Evolutionary conservation across 2,113 vertebrate genomes (phyloP).

Genomic region (Anser cygnoides): DNA sequence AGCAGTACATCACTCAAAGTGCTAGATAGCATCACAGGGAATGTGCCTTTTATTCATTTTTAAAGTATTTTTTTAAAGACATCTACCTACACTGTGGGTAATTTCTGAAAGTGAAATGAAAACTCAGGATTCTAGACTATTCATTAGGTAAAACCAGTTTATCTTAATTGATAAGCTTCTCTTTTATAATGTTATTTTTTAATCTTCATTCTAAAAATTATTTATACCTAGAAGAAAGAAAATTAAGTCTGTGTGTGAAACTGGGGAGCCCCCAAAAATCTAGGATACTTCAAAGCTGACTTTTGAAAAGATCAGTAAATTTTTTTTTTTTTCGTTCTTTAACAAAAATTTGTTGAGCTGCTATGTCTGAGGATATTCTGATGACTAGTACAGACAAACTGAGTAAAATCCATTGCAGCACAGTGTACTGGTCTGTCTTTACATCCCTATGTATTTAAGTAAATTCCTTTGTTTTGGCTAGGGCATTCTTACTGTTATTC

Average conservation of each 20-base stretch:
- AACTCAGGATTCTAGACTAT: background rate
- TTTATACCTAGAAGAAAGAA: background rate
- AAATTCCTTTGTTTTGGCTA: background rate
- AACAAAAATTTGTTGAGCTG: background rate
- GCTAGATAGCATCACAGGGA: background rate
- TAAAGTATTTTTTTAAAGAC: background rate
- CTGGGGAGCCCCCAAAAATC: background rate
- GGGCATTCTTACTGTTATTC: background rate
- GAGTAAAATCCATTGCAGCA: background rate
- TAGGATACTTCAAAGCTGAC: background rate
- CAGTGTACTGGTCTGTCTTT: background rate
- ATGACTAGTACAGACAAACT: background rate
- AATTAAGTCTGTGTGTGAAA: background rate
- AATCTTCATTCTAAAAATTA: background rate
- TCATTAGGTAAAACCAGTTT: background rate
- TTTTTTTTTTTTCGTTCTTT: background rate
- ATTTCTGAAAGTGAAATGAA: background rate
- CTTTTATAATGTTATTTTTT: background rate
- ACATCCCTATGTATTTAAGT: background rate
- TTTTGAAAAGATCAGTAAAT: background rate
- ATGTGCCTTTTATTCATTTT: background rate
- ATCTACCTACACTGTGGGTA: background rate
- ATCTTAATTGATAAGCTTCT: background rate
- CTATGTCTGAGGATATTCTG: background rate
- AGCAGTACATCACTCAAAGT: background rate